These are phyloP conservation scores for Acropternis orthonyx DNA, from an alignment of 2,797 vertebrate species.

Conservation along the genomic window DNA sequence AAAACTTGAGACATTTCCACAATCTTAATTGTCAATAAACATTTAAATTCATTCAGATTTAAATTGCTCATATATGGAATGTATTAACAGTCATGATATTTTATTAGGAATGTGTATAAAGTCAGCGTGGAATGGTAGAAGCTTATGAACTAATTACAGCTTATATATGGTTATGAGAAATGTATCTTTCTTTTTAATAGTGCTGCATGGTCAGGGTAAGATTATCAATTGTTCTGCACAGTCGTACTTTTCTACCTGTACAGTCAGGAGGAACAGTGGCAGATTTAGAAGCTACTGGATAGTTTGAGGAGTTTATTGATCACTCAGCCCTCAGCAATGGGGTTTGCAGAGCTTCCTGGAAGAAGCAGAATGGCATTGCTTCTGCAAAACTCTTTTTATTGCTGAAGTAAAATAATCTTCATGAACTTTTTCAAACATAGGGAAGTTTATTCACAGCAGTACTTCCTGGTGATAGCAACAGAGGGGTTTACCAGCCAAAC, in stretches of 20 bases:
- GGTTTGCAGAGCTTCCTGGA: background rate
- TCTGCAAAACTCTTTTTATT: background rate
- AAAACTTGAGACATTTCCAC: background rate
- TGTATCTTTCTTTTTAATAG: background rate
- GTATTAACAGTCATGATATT: background rate
- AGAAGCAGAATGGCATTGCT: background rate
- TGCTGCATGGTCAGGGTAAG: background rate
- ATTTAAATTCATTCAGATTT: background rate
- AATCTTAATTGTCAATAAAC: background rate
- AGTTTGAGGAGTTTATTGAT: background rate
- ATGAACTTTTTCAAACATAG: background rate
- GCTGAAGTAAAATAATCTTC: background rate
- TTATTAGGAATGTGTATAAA: background rate
- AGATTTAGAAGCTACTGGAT: background rate
- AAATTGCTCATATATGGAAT: background rate
- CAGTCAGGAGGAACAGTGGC: background rate
- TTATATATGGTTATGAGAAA: background rate
- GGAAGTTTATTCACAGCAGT: background rate
- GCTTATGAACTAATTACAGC: background rate
- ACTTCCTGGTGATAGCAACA: background rate
- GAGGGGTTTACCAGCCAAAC: background rate
- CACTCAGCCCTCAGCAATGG: background rate
- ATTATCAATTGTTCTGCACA: background rate
- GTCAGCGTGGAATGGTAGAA: background rate
- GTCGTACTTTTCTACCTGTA: background rate